Base-by-base conservation (phyloP, 1,140 invertebrate genomes). In the Acromyrmex charruanus region DNA sequence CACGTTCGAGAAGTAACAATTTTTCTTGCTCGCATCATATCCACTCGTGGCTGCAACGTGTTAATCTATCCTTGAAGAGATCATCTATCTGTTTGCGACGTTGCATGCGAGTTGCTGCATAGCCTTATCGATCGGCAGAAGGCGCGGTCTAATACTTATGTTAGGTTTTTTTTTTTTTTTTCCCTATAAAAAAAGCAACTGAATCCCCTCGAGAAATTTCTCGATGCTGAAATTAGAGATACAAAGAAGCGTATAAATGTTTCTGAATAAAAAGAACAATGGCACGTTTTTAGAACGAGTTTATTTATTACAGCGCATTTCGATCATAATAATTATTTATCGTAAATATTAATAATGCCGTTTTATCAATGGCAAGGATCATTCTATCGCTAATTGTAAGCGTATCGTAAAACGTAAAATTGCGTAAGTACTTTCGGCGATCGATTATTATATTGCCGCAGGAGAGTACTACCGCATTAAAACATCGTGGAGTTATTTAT, bases 41-140 rank as follows among this genome's bases (percentile, higher is more conserved):
- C 16, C 39, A 81, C 1, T 81, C 79, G 79, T 16, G n/a, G 21
- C 79, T 28, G 51, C 79, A 71, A 3, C 66, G 25, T 81, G 79
- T 81, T 81, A 81, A 81, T 81, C 66, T 81, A 81, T 81, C 79
- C 79, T 81, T 81, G 66, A 68, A 55, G 66, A 81, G 39, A 79
- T 81, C 53, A 39, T 81, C 79, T 81, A 72, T 71, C 79, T 58
- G 51, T 72, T 39, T 18, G 65, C 65, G 77, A 71, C 65, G 77
- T 81, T 49, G 66, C 79, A 71, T 44, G 79, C 66, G 35, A 81
- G 69, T 53, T 71, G 35, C 79, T 71, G 66, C 66, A 71, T 28
- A 31, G 31, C 66, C 51, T 81, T 81, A 81, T 81, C 79, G 79
- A 81, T 71, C 79, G 66, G 35, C 44, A 44, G 49, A 44, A 68